These are phyloP conservation scores for Psittacara wagleri DNA, from an alignment of 2,113 vertebrate species.

Conservation along the genomic window DNA sequence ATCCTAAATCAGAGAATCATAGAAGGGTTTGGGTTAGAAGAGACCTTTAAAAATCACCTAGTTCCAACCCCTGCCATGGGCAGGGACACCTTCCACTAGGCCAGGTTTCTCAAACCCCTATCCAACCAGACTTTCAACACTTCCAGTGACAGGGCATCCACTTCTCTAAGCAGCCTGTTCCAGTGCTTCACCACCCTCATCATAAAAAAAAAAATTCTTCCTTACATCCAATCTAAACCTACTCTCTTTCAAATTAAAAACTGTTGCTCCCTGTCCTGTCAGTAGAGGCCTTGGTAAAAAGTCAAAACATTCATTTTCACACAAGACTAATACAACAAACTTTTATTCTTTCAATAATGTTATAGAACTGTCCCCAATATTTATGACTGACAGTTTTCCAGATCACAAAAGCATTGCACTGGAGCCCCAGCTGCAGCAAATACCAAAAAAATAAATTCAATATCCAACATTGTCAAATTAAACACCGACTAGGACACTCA, in stretches of 20 bases:
- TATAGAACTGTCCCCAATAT: background rate
- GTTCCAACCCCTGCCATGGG: too few species aligned
- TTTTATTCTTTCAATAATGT: background rate
- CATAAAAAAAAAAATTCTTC: too few species aligned
- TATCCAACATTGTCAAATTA: background rate
- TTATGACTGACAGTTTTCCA: background rate
- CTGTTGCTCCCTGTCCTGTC: background rate
- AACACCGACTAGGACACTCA: background rate
- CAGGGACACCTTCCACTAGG: too few species aligned
- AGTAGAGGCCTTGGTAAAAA: background rate
- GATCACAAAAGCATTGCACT: background rate
- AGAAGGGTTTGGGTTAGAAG: background rate
- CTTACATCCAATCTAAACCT: too few species aligned
- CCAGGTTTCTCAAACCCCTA: too few species aligned
- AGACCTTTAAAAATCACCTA: too few species aligned
- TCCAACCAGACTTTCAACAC: too few species aligned
- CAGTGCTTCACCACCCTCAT: too few species aligned
- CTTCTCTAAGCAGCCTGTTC: too few species aligned
- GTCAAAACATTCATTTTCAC: background rate
- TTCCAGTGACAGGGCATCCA: too few species aligned
- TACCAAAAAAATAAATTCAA: background rate
- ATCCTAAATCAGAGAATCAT: background rate
- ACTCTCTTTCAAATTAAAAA: too few species aligned
- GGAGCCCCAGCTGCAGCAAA: background rate
- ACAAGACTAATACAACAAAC: background rate